These are phyloP conservation scores for Astreopora myriophthalma DNA, from an alignment of 64 coral and sea anemone species.

Conservation along the genomic window DNA sequence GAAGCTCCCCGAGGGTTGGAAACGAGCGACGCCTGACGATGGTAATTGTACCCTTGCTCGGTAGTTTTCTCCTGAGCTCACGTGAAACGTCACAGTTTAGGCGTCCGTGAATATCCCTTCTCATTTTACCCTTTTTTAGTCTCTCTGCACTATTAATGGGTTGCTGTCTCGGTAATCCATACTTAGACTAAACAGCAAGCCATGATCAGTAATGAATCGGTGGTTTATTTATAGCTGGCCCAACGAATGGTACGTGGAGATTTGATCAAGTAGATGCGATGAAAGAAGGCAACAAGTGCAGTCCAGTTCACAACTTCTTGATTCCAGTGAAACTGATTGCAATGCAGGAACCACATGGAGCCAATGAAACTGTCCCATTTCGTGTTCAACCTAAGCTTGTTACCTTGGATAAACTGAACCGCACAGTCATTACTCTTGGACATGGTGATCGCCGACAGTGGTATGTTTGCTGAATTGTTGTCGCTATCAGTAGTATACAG, in stretches of 20 bases:
- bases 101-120: too few species aligned
- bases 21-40: conserved; percentile 54
- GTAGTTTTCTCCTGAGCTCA: neutral
- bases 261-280: conserved; percentile 61
- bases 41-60: neutral
- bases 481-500: too few species aligned
- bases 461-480: neutral
- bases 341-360: conserved; percentile 37
- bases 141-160: too few species aligned
- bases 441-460: conserved; percentile 49
- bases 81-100: too few species aligned
- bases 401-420: conserved; percentile 57
- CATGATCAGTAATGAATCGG: neutral
- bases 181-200: too few species aligned
- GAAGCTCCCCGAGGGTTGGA: conserved; percentile 48
- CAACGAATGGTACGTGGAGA: conserved; percentile 65
- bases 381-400: conserved; percentile 50
- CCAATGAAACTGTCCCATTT: conserved; percentile 74
- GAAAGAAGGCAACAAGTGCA: conserved; percentile 68
- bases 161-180: too few species aligned
- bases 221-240: conserved; percentile 27
- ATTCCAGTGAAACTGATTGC: conserved; percentile 59
- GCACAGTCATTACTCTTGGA: conserved; percentile 46
- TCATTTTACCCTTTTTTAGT: too few species aligned
- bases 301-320: conserved; percentile 25